These are phyloP conservation scores for Aurelia aurita complex sp. Pacific DNA, from an alignment of 30 jellyfish, hydroid and myxozoan genomes.

Conservation along the genomic window DNA sequence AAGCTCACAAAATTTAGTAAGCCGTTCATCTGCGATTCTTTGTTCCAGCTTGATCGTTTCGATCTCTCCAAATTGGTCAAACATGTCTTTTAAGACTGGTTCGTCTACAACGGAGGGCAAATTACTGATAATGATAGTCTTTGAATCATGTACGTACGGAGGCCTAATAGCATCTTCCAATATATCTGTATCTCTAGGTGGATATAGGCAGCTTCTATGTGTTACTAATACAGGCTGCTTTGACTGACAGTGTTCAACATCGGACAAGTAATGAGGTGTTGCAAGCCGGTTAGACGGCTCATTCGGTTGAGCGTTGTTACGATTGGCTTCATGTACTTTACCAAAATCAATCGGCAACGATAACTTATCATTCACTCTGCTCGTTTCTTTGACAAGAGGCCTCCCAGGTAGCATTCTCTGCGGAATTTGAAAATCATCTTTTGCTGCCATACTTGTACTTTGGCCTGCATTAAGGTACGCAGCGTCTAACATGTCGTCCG, in stretches of 20 bases:
- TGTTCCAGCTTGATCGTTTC: not conserved
- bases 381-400: not conserved
- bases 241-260: not conserved
- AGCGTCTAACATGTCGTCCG: not conserved
- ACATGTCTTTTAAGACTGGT: not conserved
- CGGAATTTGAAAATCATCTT: not conserved
- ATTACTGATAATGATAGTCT: not conserved
- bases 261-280: conserved; percentile 11
- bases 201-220: not conserved
- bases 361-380: not conserved
- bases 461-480: not conserved
- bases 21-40: not conserved
- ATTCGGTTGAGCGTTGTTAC: not conserved
- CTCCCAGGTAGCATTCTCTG: not conserved
- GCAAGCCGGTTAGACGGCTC: not conserved
- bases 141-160: conserved; percentile 4
- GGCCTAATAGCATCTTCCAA: not conserved
- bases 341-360: not conserved
- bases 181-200: conserved; percentile 1
- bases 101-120: not conserved
- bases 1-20: conserved; percentile 1
- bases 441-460: not conserved
- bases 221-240: not conserved
- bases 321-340: not conserved
- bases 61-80: not conserved